Evolutionary conservation across 2,888 invertebrate species (phyloP).

Genomic region (Allophyes oxyacanthae): DNA sequence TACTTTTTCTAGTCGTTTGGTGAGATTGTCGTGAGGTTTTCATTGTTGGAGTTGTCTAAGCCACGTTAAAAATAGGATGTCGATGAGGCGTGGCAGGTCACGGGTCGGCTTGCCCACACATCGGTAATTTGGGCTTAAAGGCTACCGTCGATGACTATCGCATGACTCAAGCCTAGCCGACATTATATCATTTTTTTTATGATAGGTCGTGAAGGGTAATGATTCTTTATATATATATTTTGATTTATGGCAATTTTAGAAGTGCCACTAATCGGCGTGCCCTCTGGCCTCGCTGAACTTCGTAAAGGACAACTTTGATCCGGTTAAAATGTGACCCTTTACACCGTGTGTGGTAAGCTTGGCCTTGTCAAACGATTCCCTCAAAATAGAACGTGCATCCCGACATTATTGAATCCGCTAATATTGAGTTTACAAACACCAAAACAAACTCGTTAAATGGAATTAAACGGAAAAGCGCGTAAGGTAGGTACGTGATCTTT

Average conservation of each 20-base stretch:
- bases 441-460: constrained; percentile 5
- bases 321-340: constrained; percentile 13
- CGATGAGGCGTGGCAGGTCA: constrained; percentile 31
- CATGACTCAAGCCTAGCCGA: constrained; percentile 19
- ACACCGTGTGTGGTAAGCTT: constrained; percentile 4
- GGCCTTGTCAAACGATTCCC: constrained; percentile 1
- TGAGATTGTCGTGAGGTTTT: constrained; percentile 3
- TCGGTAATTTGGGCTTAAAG: constrained; percentile 32
- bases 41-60: constrained; percentile 21
- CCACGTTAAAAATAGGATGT: constrained; percentile 30
- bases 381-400: neutral
- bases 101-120: constrained; percentile 10
- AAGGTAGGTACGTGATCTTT: neutral
- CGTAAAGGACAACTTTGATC: constrained; percentile 4
- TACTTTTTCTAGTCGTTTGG: neutral
- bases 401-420: constrained; percentile 2
- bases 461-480: neutral
- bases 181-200: constrained; percentile 36
- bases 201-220: constrained; percentile 22
- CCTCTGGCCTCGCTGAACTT: constrained; percentile 2
- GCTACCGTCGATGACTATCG: constrained; percentile 19
- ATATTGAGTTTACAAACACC: constrained; percentile 11
- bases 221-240: constrained; percentile 24
- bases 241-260: constrained; percentile 29
- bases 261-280: neutral